A percentile compares a stretch with the other conserved stretches of the same genome.
phyloP scores from a whole-genome alignment of 2,888 invertebrate species.

The Noctua fimbriata region DNA sequence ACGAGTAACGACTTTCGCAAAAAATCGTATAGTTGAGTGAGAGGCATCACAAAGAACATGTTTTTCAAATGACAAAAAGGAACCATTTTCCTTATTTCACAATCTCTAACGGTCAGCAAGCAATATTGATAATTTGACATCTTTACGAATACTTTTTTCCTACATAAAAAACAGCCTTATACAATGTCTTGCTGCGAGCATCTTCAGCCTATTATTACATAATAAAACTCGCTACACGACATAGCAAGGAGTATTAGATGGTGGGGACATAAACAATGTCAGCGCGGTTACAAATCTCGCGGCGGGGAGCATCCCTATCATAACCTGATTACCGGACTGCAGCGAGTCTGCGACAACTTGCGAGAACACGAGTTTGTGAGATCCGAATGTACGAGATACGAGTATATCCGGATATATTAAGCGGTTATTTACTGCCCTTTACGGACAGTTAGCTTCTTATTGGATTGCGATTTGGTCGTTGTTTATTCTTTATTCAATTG shows the following conservation, averaged over 20 bases:
- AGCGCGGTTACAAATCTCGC: constrained; percentile 65
- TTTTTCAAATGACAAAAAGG: background rate
- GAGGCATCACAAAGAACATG: background rate
- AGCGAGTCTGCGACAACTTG: constrained; percentile 14
- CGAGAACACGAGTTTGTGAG: constrained; percentile 27
- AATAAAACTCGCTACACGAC: constrained; percentile 17
- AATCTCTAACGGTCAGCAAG: constrained; percentile 6
- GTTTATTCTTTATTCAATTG: constrained; percentile 47
- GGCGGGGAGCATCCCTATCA: constrained; percentile 55
- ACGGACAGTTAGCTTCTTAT: constrained; percentile 52
- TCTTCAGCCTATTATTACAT: constrained; percentile 29
- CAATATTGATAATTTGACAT: constrained; percentile 21
- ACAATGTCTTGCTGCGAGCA: constrained; percentile 12
- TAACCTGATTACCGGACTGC: constrained; percentile 66
- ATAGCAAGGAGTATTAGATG: constrained; percentile 36
- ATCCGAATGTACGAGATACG: constrained; percentile 5
- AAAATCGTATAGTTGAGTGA: background rate
- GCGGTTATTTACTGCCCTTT: constrained; percentile 63
- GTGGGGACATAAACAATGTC: constrained; percentile 51
- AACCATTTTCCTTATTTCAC: constrained; percentile 25
- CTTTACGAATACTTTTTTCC: background rate
- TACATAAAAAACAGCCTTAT: background rate
- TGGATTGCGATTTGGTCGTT: constrained; percentile 39
- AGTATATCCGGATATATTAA: constrained; percentile 29
- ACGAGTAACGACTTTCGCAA: background rate